Evolutionary conservation across 2,888 invertebrate genomes (phyloP), one percentile per base, ranked within the genome.

Genomic region (Polietes domitor): DNA sequence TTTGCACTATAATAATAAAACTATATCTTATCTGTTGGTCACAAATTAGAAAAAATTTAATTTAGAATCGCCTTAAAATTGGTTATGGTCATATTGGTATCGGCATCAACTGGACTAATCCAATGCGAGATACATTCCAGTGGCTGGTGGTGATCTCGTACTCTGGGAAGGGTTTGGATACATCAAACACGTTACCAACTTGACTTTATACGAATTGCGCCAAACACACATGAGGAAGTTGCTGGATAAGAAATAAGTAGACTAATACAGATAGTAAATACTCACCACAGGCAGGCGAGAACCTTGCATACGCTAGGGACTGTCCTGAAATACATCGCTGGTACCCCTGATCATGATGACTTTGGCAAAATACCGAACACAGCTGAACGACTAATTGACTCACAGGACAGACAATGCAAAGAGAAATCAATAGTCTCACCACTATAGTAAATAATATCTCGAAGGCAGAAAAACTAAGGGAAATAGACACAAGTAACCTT

Each of bases 391-490:
- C 47, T 71, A 43, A 58, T 71, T n/a, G 70, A 77, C 21, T 68
- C 77, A 26, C 77, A 55, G 28, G 74, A 74, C 61, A 76, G 76
- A 37, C n/a, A n/a, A n/a, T n/a, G n/a, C n/a, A n/a, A n/a, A n/a
- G n/a, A n/a, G n/a, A n/a, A n/a, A n/a, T n/a, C n/a, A n/a, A n/a
- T n/a, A n/a, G n/a, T n/a, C n/a, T n/a, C n/a, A n/a, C n/a, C n/a
- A n/a, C n/a, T n/a, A n/a, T n/a, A n/a, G n/a, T n/a, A n/a, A n/a
- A n/a, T n/a, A n/a, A n/a, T n/a, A n/a, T n/a, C n/a, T n/a, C n/a
- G n/a, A n/a, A n/a, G n/a, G n/a, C n/a, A n/a, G n/a, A n/a, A n/a
- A n/a, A n/a, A n/a, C n/a, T n/a, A n/a, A n/a, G n/a, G n/a, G n/a
- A n/a, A n/a, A n/a, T n/a, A n/a, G n/a, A n/a, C n/a, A n/a, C n/a